phyloP scores from a whole-genome alignment of 1,140 invertebrate species.

The Heliconius congener region DNA sequence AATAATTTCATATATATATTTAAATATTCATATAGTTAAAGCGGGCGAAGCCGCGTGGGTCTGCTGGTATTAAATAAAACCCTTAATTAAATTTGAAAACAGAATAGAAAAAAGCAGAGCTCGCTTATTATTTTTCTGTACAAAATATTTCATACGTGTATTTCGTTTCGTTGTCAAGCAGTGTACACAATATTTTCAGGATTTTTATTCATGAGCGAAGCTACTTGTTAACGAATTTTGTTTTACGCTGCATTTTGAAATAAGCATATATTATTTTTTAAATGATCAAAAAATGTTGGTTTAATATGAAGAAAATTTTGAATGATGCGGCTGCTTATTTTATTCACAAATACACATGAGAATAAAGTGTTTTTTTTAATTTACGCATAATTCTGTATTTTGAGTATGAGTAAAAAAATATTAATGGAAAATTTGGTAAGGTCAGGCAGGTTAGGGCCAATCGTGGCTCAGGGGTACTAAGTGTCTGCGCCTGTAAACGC shows the following conservation, averaged over 20 bases:
- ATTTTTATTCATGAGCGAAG: not conserved
- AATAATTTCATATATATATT: too few relatives aligned
- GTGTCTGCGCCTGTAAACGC: too few relatives aligned
- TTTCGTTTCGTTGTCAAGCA: not conserved
- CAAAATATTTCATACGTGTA: not conserved
- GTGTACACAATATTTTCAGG: constrained; percentile 8
- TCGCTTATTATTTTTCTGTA: not conserved
- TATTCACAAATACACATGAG: too few relatives aligned
- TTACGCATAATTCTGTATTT: too few relatives aligned
- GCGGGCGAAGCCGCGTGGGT: too few relatives aligned
- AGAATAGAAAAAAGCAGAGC: not conserved
- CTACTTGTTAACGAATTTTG: not conserved
- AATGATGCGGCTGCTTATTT: too few relatives aligned
- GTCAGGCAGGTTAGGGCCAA: too few relatives aligned
- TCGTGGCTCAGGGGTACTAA: too few relatives aligned
- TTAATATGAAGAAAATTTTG: not conserved
- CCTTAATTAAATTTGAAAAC: not conserved
- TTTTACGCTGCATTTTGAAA: constrained; percentile 1
- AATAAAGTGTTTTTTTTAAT: too few relatives aligned
- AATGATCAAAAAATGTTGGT: not conserved
- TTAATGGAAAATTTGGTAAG: too few relatives aligned
- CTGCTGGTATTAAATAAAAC: not conserved
- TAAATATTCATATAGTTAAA: too few relatives aligned
- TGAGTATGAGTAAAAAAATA: too few relatives aligned
- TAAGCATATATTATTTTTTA: not conserved